Base-by-base conservation (phyloP, 2,113 vertebrate genomes). In the Dicaeum eximium region DNA sequence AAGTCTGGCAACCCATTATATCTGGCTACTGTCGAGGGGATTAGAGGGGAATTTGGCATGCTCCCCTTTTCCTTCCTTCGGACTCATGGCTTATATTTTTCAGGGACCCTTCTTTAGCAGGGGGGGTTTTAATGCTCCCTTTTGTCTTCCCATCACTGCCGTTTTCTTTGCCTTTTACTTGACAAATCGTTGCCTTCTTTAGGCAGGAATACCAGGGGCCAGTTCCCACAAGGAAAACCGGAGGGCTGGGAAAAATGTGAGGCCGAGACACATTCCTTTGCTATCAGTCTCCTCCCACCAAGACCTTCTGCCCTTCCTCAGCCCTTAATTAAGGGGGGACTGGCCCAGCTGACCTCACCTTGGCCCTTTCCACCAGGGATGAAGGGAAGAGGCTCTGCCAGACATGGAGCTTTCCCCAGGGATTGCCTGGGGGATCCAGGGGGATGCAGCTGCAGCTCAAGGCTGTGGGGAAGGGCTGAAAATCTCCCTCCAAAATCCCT, bases 11-110 rank as follows among this genome's bases (percentile, higher is more conserved):
- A 74, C 47, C 44, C 80, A 31, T 53, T 71, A 2, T 73, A 92
- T 90, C 91, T 77, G 87, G 44, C 92, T 80, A 88, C 86, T 90
- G 94, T 94, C 25, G 51, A 70, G 96, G 92, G 81, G 95, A 97
- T 95, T 96, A 96, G 92, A 84, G 90, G 82, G 50, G 94, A 96
- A 97, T 95, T 94, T 97, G 90, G 82, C 88, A 95, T 42, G 37
- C 66, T 88, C 93, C 95, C 78, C 74, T 92, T 80, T 79, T 58
- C 90, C 64, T 95, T 86, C 93, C 91, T 78, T 90, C 72, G 2
- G 53, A 90, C 94, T 91, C 67, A 90, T 13, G 84, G 84, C 94
- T 92, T 80, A 61, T 74, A 95, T 71, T 93, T 93, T 91, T 93
- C 94, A 86, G 96, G 83, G 89, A 92, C 24, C 86, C 37, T 86